Evolutionary conservation across 2,797 vertebrate species (phyloP).

Genomic region (Lagorchestes hirsutus): DNA sequence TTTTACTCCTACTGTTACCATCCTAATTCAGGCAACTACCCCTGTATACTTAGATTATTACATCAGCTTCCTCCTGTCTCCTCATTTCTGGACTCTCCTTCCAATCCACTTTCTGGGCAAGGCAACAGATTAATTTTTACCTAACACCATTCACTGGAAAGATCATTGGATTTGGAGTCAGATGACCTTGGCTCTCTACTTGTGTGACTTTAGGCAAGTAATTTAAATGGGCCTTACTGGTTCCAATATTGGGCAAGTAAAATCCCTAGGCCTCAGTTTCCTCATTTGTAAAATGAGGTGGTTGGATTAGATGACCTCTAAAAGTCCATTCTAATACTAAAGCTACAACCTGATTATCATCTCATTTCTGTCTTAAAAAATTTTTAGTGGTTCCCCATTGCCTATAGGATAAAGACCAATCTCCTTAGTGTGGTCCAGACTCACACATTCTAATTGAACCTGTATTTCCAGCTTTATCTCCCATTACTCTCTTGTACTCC

Average conservation of each 20-base stretch:
- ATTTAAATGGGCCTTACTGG: neutral
- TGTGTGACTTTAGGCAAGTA: neutral
- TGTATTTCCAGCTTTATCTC: neutral
- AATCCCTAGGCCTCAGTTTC: neutral
- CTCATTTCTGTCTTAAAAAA: neutral
- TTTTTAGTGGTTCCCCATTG: neutral
- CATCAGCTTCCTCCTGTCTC: neutral
- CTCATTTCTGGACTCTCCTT: neutral
- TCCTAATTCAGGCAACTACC: neutral
- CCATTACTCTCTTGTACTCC: neutral
- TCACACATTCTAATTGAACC: neutral
- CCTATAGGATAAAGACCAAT: conserved; percentile 1
- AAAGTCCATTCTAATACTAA: neutral
- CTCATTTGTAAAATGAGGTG: neutral
- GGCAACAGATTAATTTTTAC: neutral
- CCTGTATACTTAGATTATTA: accelerated
- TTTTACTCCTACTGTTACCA: neutral
- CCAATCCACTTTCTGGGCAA: neutral
- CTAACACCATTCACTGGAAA: neutral
- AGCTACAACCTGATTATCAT: conserved; percentile 1
- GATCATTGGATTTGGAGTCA: neutral
- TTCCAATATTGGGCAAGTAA: neutral
- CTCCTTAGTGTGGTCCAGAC: neutral
- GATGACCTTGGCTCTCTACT: neutral
- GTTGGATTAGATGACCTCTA: neutral